Evolutionary conservation across 1,140 invertebrate species (phyloP).

Genomic region (Zaprionus nigranus): DNA sequence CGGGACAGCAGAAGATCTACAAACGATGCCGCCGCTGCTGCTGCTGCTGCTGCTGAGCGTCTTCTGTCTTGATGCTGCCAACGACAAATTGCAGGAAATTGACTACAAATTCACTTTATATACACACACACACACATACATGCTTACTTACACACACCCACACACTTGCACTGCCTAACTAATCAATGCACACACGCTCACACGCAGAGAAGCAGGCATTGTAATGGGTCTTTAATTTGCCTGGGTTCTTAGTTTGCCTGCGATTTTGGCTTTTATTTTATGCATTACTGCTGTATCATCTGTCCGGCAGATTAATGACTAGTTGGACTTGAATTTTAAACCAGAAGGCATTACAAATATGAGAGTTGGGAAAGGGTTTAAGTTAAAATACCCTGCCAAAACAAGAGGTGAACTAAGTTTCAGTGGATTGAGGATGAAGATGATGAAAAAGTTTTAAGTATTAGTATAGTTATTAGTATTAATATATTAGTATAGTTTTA

Average conservation of each 20-base stretch:
- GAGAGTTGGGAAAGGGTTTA: not conserved
- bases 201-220: not conserved
- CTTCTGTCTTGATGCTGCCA: conserved; percentile 35
- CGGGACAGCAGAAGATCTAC: conserved; percentile 16
- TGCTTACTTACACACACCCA: conserved; percentile 48
- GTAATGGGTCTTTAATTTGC: conserved; percentile 26
- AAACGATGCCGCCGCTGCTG: conserved; percentile 30
- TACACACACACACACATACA: conserved; percentile 26
- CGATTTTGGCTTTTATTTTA: conserved; percentile 40
- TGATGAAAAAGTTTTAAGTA: no score
- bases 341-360: not conserved
- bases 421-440: not conserved
- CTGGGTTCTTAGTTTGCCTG: conserved; percentile 56
- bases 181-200: conserved; percentile 17
- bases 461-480: no score
- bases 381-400: not conserved
- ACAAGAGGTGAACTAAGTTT: not conserved
- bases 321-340: conserved; percentile 43
- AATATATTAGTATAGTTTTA: no score
- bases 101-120: conserved; percentile 70
- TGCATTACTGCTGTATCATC: conserved; percentile 46
- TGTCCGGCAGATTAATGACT: conserved; percentile 63
- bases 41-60: not conserved
- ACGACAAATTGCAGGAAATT: conserved; percentile 81
- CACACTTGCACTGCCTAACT: not conserved